Conservation (phyloP, 2,113 vertebrate species). For the Myotis brandtii region DNA sequence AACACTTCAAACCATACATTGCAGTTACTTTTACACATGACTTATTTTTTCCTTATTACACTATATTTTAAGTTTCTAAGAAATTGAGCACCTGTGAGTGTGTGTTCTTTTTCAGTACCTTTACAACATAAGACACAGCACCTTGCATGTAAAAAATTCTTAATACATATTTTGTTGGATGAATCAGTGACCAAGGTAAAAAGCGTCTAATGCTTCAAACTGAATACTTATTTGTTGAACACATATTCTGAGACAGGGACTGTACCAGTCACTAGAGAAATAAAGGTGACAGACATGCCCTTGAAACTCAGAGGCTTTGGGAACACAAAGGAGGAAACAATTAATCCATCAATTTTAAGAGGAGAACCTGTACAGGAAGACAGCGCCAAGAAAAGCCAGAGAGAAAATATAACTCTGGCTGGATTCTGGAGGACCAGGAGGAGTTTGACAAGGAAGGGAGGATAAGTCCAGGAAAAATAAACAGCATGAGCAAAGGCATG, state of each 20-base stretch:
- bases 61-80: neutral
- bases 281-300: constrained; percentile 20
- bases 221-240: constrained; percentile 28
- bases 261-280: neutral
- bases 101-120: neutral
- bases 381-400: constrained; percentile 15
- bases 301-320: constrained; percentile 28
- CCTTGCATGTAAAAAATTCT: constrained; percentile 2
- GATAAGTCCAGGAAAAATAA: neutral
- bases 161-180: constrained; percentile 45
- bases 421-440: neutral
- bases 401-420: neutral
- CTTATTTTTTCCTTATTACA: constrained; percentile 25
- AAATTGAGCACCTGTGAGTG: neutral
- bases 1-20: neutral
- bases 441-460: neutral
- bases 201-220: neutral
- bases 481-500: neutral
- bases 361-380: neutral
- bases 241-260: neutral
- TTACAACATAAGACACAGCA: neutral
- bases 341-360: constrained; percentile 48
- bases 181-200: neutral
- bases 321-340: constrained; percentile 47
- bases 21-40: constrained; percentile 16